Percentiles rank a stretch among this genome's conserved stretches.
phyloP scores from a whole-genome alignment of 2,113 vertebrate genomes.

The Haemorhous mexicanus region DNA sequence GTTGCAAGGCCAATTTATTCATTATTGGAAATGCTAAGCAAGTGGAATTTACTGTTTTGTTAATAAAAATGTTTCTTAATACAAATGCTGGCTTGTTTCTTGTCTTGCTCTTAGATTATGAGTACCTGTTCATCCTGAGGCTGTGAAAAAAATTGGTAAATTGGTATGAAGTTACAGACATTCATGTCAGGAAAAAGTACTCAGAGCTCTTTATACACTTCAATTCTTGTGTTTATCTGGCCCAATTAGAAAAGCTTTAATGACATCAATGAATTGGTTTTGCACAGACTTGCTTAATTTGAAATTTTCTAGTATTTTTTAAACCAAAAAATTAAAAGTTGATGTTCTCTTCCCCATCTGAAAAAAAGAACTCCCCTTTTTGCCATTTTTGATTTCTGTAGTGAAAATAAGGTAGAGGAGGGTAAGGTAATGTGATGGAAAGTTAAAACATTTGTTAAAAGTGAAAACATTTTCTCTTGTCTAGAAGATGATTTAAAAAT shows the following conservation, averaged over 20 bases:
- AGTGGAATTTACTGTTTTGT: slow-evolving; percentile 90
- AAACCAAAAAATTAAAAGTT: not conserved
- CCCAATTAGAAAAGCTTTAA: not conserved
- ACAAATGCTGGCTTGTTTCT: slow-evolving; percentile 71
- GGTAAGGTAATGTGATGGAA: not conserved
- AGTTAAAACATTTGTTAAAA: not conserved
- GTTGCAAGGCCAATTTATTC: slow-evolving; percentile 88
- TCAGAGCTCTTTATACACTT: not conserved
- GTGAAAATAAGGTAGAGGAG: not conserved
- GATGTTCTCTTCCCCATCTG: not conserved
- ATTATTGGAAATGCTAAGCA: slow-evolving; percentile 90
- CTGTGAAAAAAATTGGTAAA: not conserved
- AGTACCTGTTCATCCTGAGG: not conserved
- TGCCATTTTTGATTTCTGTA: not conserved
- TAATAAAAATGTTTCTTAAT: slow-evolving; percentile 91
- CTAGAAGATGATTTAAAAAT: not conserved
- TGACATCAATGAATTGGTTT: not conserved
- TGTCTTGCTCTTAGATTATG: not conserved
- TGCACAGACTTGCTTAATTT: not conserved
- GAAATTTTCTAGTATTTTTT: not conserved
- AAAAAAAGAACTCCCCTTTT: not conserved
- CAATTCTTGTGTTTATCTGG: not conserved
- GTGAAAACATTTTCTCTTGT: not conserved
- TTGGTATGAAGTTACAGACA: not conserved
- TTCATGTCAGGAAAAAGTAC: not conserved